phyloP scores from a whole-genome alignment of 2,113 vertebrate genomes.

The Rhadina sibilatrix region DNA sequence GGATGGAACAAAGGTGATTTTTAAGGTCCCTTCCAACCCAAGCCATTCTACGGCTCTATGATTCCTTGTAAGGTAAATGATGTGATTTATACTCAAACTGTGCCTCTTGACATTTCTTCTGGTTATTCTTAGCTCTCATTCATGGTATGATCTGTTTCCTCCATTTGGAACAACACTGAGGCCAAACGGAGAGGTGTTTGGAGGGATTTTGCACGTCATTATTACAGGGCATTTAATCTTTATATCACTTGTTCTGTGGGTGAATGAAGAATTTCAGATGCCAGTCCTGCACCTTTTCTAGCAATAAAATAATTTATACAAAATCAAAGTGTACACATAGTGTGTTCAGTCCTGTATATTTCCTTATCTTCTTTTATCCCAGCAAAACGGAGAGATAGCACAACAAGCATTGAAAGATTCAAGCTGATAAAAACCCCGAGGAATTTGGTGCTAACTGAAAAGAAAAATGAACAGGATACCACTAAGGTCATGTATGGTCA shows the following conservation, averaged over 20 bases:
- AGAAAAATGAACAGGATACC: background rate
- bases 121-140: constrained; percentile 1
- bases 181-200: background rate
- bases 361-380: background rate
- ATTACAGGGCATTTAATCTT: background rate
- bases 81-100: background rate
- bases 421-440: background rate
- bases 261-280: background rate
- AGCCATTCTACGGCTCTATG: background rate
- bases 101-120: background rate
- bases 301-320: background rate
- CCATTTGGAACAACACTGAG: background rate
- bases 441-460: background rate
- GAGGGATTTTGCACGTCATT: background rate
- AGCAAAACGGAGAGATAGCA: background rate
- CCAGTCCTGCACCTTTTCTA: background rate
- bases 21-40: background rate
- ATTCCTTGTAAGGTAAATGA: background rate
- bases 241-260: background rate
- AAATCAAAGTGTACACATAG: background rate
- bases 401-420: background rate
- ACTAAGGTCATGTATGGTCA: background rate
- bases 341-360: background rate
- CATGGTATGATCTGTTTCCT: background rate
- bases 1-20: background rate